Base-by-base conservation (phyloP, 2,888 invertebrate genomes). In the Notodonta ziczac region DNA sequence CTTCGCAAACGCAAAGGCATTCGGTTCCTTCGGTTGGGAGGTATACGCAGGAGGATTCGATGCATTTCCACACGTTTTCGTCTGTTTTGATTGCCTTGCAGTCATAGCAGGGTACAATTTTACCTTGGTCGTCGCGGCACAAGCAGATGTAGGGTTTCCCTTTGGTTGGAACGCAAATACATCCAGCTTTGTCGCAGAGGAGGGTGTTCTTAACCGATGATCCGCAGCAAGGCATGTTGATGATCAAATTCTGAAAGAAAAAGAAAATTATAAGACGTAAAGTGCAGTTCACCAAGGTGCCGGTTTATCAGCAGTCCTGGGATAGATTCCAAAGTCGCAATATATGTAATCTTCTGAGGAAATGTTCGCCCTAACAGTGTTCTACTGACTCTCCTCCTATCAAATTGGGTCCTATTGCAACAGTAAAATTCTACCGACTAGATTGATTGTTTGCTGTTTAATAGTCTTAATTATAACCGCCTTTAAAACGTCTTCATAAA, bases 161-260 rank as follows among this genome's bases (percentile, higher is more conserved):
- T 4, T 68, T 66, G 13, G 83, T 82, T 0, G 61, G 60, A 13
- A 85, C 75, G 64, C 86, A 88, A 60, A 79, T 63, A 63, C 88
- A 88, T 40, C 73, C 75, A 2, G 65, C 65, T 50, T 78, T 81
- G 42, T 77, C 66, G 58, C 86, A 85, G 46, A 78, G 71, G 9
- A 67, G 58, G 32, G 63, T 77, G 16, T 78, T 81, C 32, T 67
- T 72, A 12, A 69, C 65, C 9, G 72, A 70, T 50, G 71, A 67
- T 65, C 83, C 77, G 66, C 81, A 81, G 81, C 87, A 85, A 63
- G 86, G 74, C 88, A 88, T 88, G 42, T 69, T 80, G 59, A 50
- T 8, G 16, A 16, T 16, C n/a, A 7, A 7, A n/a, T 14, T 48
- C 48, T 48, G 48, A 14, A 48, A 35, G 7, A 35, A 5, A 35